Conservation (phyloP, 2,113 vertebrate species). For the Athene cunicularia region DNA sequence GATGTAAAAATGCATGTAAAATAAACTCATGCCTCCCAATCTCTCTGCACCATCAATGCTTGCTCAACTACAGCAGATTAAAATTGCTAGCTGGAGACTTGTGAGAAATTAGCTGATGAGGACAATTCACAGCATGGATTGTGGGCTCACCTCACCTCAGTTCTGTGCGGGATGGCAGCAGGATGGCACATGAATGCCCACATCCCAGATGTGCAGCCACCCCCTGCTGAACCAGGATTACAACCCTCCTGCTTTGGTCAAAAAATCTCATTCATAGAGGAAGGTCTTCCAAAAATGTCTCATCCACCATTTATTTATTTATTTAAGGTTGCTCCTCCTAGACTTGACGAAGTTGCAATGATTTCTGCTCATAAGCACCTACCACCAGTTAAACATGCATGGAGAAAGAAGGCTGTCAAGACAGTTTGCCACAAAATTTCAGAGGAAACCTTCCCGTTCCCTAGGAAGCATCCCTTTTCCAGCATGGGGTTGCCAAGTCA, state of each 20-base stretch:
- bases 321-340: not conserved
- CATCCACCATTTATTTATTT: not conserved
- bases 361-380: not conserved
- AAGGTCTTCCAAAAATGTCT: not conserved
- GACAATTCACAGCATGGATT: not conserved
- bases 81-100: not conserved
- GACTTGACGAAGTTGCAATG: not conserved
- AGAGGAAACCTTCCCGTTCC: not conserved
- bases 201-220: accelerated
- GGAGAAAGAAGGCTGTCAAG: not conserved
- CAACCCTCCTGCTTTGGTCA: not conserved
- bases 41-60: not conserved
- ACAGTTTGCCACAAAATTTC: not conserved
- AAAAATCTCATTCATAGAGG: too few species aligned
- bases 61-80: not conserved
- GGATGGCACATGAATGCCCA: accelerated
- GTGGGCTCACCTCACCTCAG: not conserved
- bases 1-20: not conserved
- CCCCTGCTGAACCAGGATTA: not conserved
- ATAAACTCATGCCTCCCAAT: not conserved
- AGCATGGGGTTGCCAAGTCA: not conserved
- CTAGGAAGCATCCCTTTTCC: not conserved
- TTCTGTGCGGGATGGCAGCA: accelerated
- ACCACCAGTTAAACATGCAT: not conserved
- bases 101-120: not conserved